Base-by-base conservation (phyloP, 2,797 vertebrate species). In the Ptychobarbus kaznakovi region DNA sequence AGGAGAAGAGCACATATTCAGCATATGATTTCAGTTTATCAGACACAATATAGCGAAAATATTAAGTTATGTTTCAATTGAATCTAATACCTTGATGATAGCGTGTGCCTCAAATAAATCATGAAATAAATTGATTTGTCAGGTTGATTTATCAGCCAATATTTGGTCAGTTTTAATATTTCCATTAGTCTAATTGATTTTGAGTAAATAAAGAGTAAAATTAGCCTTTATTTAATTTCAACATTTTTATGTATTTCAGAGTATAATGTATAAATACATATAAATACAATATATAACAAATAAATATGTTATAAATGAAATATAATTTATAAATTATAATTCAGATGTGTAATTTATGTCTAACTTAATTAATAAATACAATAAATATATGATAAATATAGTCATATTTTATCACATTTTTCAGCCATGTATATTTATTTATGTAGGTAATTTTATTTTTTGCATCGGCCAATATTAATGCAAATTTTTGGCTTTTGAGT, bases 11-110 rank as follows among this genome's bases (percentile, higher is more conserved):
- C 25, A 51, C 44, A 69, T 13, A 6, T 11, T 40, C 10, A 25
- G 32, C 35, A 7, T 22, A 32, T 61, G 11, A 35, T 40, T 38
- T 58, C 53, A 77, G 1, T 40, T 40, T 7, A 80, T 80, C 66
- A 22, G 82, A 85, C 84, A 86, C 90, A 69, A 82, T 65, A 28
- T 58, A 88, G 61, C 22, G 49, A 9, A 42, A 40, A 44, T 15
- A 68, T 40, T 5, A 68, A 68, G 8, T 18, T 38, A 16, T n/a
- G 20, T n/a, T 70, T 70, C 22, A 42, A 3, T 25, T 72, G 6
- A 70, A 42, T n/a, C 20, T 12, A 69, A 18, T 9, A 40, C 1
- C 10, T 11, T 69, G 10, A 69, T 0, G 65, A 10, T 22, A 68
- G 22, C 1, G 0, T n/a, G 68, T 70, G 5, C 22, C 20, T 72